These are phyloP conservation scores for Cyprinella venusta DNA, from an alignment of 2,797 vertebrate genomes.

Conservation along the genomic window DNA sequence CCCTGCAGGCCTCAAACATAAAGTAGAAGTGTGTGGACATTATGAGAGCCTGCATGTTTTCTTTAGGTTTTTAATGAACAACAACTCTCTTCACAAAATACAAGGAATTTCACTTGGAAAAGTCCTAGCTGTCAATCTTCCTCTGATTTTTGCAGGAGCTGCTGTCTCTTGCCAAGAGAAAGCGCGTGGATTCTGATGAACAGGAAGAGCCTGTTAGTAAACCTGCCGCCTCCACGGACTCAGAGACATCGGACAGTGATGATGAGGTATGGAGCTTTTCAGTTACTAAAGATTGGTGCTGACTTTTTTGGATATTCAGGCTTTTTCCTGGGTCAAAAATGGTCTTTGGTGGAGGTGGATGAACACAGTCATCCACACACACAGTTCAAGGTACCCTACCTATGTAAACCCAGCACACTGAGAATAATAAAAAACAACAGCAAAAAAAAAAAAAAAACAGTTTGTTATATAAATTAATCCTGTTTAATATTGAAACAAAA, in stretches of 20 bases:
- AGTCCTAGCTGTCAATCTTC: background rate
- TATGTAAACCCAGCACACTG: background rate
- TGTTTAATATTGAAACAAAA: background rate
- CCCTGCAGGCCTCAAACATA: background rate
- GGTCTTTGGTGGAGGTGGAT: background rate
- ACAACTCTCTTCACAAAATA: background rate
- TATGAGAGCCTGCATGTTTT: background rate
- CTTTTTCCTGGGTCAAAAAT: background rate
- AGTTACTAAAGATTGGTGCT: background rate
- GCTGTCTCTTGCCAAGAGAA: conserved; percentile 93
- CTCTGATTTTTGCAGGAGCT: conserved; percentile 82
- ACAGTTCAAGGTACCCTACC: background rate
- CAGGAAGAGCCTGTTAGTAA: conserved; percentile 92
- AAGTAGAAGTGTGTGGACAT: background rate
- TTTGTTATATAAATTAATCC: background rate
- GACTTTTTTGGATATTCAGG: background rate
- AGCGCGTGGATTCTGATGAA: conserved; percentile 94
- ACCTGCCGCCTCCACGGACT: conserved; percentile 94
- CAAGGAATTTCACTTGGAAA: background rate
- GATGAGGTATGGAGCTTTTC: conserved; percentile 83
- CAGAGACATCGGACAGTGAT: conserved; percentile 96
- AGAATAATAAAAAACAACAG: too few relatives aligned
- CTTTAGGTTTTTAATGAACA: conserved; percentile 1
- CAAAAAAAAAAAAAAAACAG: background rate
- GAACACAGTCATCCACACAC: background rate